phyloP scores from a whole-genome alignment of 2,888 invertebrate species.

The Drosophila melanocephala region DNA sequence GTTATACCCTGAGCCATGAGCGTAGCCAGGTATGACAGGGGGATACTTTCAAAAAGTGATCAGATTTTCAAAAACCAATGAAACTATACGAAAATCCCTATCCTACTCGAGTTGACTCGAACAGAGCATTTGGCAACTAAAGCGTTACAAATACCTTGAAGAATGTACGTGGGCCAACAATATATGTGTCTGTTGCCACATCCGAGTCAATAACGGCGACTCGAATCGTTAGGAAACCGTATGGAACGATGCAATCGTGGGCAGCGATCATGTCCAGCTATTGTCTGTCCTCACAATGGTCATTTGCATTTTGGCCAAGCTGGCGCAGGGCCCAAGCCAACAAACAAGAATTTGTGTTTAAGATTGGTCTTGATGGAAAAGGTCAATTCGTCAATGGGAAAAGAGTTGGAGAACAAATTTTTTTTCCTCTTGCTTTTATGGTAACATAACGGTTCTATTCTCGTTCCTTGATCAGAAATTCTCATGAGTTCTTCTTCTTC shows the following conservation, averaged over 20 bases:
- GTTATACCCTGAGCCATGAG: background rate
- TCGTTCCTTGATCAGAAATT: slow-evolving; percentile 51
- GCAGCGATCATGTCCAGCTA: slow-evolving; percentile 47
- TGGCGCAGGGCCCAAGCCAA: slow-evolving; percentile 22
- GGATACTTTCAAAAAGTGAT: background rate
- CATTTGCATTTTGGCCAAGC: slow-evolving; percentile 71
- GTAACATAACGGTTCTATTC: slow-evolving; percentile 61
- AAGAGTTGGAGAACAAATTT: slow-evolving; percentile 32
- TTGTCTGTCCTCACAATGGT: slow-evolving; percentile 23
- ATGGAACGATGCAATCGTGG: slow-evolving; percentile 41
- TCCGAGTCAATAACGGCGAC: slow-evolving; percentile 4
- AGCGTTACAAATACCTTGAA: background rate
- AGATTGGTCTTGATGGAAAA: slow-evolving; percentile 49
- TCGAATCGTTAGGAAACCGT: slow-evolving; percentile 27
- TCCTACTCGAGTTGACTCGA: background rate
- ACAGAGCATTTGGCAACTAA: background rate
- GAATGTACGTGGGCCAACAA: background rate
- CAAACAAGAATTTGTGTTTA: slow-evolving; percentile 15
- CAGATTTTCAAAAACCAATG: background rate
- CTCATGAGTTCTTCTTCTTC: slow-evolving; percentile 38
- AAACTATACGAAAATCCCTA: background rate
- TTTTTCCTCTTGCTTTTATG: slow-evolving; percentile 50
- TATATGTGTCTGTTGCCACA: slow-evolving; percentile 5
- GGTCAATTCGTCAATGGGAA: slow-evolving; percentile 74
- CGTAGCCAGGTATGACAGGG: background rate